A percentile compares a stretch with the other conserved stretches of the same genome.
Evolutionary conservation across 2,797 vertebrate genomes (phyloP).

Genomic region (Hydrophis major): DNA sequence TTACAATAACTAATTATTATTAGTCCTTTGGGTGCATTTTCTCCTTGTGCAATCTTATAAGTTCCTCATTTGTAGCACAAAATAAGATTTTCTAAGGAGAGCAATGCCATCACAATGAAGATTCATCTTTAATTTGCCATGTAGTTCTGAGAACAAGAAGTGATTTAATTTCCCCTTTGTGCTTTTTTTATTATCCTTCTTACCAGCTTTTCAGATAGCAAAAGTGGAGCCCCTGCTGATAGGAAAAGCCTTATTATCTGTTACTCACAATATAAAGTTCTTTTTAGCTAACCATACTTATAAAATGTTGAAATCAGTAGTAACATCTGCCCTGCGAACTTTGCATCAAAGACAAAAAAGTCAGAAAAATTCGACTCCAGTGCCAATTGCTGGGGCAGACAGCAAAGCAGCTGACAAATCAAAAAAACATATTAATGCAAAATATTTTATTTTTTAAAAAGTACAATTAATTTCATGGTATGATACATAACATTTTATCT

Average conservation of each 20-base stretch:
- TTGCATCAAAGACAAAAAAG: constrained; percentile 3
- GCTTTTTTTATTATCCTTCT: constrained; percentile 18
- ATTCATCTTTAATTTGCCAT: neutral
- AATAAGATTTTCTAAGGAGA: neutral
- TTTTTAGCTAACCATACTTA: constrained; percentile 1
- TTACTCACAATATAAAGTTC: constrained; percentile 13
- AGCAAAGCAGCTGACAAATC: neutral
- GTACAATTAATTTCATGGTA: neutral
- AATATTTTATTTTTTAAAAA: neutral
- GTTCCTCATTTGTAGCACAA: neutral
- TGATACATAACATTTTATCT: neutral
- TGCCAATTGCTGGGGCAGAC: neutral
- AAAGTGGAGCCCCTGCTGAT: constrained; percentile 6
- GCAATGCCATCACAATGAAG: neutral
- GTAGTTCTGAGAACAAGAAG: constrained; percentile 8
- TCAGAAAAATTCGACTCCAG: neutral
- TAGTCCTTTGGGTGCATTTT: neutral
- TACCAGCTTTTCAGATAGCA: constrained; percentile 15
- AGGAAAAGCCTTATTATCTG: constrained; percentile 30
- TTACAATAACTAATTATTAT: neutral
- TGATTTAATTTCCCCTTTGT: neutral
- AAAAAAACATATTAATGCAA: neutral
- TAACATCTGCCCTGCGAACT: neutral
- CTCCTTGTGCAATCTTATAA: neutral
- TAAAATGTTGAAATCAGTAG: constrained; percentile 16